phyloP scores from a whole-genome alignment of 2,797 vertebrate genomes.

The Yasuhikotakia modesta region DNA sequence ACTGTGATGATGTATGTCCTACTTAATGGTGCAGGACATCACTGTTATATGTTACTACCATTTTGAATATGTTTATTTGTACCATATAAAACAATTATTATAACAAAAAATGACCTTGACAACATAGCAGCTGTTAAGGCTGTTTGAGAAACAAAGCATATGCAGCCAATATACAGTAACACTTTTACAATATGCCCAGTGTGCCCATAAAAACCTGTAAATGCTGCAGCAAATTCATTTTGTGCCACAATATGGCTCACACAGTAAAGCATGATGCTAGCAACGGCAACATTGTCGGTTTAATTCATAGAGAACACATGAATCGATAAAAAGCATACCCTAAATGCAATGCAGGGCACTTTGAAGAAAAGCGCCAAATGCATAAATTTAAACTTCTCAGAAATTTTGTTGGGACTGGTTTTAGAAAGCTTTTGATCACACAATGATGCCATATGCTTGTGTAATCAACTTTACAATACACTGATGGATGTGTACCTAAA shows the following conservation, averaged over 20 bases:
- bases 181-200: not conserved
- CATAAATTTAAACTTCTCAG: not conserved
- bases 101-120: not conserved
- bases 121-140: not conserved
- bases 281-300: not conserved
- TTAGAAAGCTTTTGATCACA: not conserved
- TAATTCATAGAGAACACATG: not conserved
- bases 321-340: not conserved
- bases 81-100: too few relatives aligned
- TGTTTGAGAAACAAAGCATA: not conserved
- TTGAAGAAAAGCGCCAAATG: not conserved
- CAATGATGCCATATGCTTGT: constrained; percentile 8
- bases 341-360: not conserved
- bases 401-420: not conserved
- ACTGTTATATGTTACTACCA: too few relatives aligned
- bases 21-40: too few relatives aligned
- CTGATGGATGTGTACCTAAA: constrained; percentile 11
- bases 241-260: not conserved
- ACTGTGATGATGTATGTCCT: too few relatives aligned
- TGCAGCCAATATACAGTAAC: not conserved
- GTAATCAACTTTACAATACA: constrained; percentile 6
- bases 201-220: not conserved
- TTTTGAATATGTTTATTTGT: too few relatives aligned
- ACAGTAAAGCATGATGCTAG: not conserved
- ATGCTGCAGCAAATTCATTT: too few relatives aligned